Conservation (phyloP, 92 coral and sea anemone genomes). For the Siderastrea siderea region DNA sequence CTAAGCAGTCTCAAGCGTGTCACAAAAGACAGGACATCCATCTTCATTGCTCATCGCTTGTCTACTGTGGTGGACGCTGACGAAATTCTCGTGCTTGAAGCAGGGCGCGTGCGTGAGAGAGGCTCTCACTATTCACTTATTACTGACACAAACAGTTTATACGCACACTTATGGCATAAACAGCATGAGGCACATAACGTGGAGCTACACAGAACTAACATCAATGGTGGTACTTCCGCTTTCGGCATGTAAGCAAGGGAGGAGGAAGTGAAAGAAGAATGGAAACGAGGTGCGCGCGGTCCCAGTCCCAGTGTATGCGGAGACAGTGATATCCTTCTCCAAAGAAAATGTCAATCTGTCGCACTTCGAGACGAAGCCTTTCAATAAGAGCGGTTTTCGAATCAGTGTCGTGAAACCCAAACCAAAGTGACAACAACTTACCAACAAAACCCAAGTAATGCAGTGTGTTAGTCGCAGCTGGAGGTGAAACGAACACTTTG, state of each 20-base stretch:
- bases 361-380: too few relatives aligned
- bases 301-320: not conserved
- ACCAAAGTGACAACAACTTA: too few relatives aligned
- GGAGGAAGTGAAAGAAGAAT: not conserved
- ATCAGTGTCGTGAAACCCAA: too few relatives aligned
- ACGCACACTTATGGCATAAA: constrained; percentile 96
- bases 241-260: constrained; percentile 7
- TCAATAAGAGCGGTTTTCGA: too few relatives aligned
- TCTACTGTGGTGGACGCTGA: constrained; percentile 99
- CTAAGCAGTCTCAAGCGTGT: constrained; percentile 86
- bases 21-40: constrained; percentile 93
- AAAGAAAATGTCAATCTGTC: not conserved
- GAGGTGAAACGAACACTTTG: too few relatives aligned
- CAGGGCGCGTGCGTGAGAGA: constrained; percentile 91
- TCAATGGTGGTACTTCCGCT: constrained; percentile 15
- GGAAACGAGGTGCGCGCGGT: constrained; percentile 4
- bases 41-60: constrained; percentile 96
- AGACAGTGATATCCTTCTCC: not conserved
- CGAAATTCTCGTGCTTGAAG: constrained; percentile 95
- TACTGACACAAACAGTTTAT: constrained; percentile 88
- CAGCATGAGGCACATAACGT: constrained; percentile 88
- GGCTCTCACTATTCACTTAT: constrained; percentile 92
- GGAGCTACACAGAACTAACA: constrained; percentile 49
- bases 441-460: too few relatives aligned
- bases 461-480: too few relatives aligned